Percentiles rank a stretch among this genome's conserved stretches.
phyloP scores from a whole-genome alignment of 1,140 invertebrate genomes.

The Melitaea cinxia region DNA sequence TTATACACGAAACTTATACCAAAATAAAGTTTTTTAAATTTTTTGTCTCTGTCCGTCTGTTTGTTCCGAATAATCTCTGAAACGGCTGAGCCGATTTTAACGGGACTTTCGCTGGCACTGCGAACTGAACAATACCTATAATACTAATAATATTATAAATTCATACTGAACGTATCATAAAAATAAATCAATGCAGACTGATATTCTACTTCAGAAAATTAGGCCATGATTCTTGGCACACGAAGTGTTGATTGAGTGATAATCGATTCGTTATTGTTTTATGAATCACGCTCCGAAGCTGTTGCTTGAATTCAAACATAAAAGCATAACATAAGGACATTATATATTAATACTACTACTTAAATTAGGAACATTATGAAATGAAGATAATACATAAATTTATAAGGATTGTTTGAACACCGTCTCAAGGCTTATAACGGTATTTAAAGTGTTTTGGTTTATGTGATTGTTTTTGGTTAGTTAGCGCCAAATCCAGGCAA shows the following conservation, averaged over 20 bases:
- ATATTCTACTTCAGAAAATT: conserved; percentile 26
- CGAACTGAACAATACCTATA: no score
- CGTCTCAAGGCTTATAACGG: no score
- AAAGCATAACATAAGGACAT: conserved; percentile 5
- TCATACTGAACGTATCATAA: not conserved
- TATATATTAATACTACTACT: not conserved
- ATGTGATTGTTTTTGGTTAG: no score
- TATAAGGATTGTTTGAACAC: no score
- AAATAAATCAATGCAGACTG: not conserved
- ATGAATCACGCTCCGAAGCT: conserved; percentile 26
- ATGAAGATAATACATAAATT: not conserved
- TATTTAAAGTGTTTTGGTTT: no score
- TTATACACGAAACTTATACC: no score
- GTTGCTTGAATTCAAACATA: conserved; percentile 24
- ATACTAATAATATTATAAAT: not conserved
- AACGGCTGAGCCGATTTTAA: no score
- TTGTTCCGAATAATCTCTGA: no score
- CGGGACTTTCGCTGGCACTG: no score
- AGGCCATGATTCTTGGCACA: conserved; percentile 36
- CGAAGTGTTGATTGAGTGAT: conserved; percentile 27
- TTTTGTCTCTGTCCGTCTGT: no score
- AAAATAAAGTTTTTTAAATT: no score
- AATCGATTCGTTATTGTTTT: conserved; percentile 36
- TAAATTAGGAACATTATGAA: not conserved
- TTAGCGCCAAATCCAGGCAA: no score